Conservation (phyloP, 2,113 vertebrate genomes). For the Indri indri region DNA sequence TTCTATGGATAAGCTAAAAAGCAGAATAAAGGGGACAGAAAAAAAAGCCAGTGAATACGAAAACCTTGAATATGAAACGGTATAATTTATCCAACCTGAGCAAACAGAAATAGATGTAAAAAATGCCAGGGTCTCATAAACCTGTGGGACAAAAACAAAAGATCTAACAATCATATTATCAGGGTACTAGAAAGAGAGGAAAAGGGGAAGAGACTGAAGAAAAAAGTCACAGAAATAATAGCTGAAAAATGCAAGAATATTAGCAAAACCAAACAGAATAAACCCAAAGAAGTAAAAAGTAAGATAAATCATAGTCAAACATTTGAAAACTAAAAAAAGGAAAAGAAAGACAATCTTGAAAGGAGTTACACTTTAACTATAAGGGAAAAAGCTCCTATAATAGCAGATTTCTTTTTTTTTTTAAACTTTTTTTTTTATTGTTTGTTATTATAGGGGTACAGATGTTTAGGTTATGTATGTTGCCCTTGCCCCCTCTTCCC, state of each 20-base stretch:
- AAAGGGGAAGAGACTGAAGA: background rate
- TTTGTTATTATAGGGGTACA: too few species aligned
- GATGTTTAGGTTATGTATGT: too few species aligned
- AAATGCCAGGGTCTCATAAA: background rate
- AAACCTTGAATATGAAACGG: background rate
- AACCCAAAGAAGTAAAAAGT: background rate
- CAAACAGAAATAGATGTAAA: background rate
- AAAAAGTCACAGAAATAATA: background rate
- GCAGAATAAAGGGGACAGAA: background rate
- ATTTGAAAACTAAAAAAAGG: background rate
- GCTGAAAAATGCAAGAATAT: background rate
- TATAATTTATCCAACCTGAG: background rate
- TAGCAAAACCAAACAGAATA: background rate
- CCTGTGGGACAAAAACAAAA: background rate
- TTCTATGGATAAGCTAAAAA: background rate
- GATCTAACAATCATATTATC: background rate
- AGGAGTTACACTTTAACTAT: background rate
- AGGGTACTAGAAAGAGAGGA: background rate
- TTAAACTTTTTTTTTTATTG: too few species aligned
- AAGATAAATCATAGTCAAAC: background rate
- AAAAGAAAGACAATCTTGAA: background rate
- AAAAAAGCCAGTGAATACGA: background rate
- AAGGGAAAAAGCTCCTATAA: background rate
- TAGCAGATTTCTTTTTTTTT: background rate
- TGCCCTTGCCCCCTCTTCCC: too few species aligned